phyloP scores from a whole-genome alignment of 2,113 vertebrate genomes.

The Tetrax tetrax region DNA sequence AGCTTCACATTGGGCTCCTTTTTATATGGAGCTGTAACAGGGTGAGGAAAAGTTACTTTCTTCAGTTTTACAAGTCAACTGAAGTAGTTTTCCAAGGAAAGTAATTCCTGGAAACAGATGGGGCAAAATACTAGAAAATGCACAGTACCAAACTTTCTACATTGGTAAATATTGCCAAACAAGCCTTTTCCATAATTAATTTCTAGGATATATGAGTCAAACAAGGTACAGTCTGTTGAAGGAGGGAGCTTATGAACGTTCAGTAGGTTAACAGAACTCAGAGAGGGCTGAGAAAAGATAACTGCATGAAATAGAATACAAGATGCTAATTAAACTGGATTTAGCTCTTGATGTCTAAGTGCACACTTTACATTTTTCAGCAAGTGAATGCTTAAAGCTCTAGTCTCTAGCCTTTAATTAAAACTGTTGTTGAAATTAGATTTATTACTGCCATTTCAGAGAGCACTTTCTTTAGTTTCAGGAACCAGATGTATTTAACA shows the following conservation, averaged over 20 bases:
- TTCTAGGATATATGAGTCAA: not conserved
- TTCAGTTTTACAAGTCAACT: not conserved
- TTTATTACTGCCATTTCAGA: conserved; percentile 66
- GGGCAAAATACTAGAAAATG: not conserved
- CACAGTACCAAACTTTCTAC: not conserved
- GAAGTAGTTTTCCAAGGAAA: not conserved
- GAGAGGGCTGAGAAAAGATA: not conserved
- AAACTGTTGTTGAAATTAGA: conserved; percentile 65
- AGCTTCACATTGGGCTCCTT: conserved; percentile 21
- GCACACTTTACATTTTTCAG: not conserved
- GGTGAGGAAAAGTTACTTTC: conserved; percentile 20
- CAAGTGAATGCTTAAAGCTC: conserved; percentile 41
- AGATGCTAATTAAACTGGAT: not conserved
- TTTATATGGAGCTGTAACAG: conserved; percentile 41
- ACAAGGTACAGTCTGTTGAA: not conserved
- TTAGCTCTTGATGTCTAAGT: not conserved
- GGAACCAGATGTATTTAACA: conserved; percentile 69
- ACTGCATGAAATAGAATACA: not conserved
- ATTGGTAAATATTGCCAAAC: not conserved
- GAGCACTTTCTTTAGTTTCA: conserved; percentile 63
- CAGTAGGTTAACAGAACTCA: not conserved
- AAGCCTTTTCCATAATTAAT: not conserved
- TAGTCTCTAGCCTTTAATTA: conserved; percentile 66
- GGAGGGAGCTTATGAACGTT: not conserved
- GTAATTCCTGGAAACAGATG: conserved; percentile 4